A percentile compares a stretch with the other conserved stretches of the same genome.
phyloP scores from a whole-genome alignment of 2,113 vertebrate genomes.

The Balaeniceps rex region DNA sequence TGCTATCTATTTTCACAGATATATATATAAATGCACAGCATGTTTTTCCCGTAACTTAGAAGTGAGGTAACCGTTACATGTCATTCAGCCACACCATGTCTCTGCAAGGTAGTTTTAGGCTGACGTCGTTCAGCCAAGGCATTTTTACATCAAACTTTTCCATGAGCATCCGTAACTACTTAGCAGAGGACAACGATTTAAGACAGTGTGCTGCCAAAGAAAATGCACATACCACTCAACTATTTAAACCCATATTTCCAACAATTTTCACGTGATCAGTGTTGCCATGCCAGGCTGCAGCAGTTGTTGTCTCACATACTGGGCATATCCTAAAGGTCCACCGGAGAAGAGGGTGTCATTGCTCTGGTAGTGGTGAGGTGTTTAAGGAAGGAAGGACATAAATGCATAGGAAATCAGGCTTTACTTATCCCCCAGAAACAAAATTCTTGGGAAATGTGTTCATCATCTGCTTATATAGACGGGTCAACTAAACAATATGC shows the following conservation, averaged over 20 bases:
- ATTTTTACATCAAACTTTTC: neutral
- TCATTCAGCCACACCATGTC: neutral
- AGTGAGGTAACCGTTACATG: accelerated
- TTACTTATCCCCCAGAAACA: neutral
- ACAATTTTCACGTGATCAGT: neutral
- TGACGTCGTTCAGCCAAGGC: neutral
- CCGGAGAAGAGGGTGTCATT: neutral
- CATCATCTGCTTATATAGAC: neutral
- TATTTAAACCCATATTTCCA: neutral
- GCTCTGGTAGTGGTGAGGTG: neutral
- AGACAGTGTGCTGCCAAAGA: neutral
- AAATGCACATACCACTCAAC: neutral
- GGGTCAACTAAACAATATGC: neutral
- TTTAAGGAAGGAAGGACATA: neutral
- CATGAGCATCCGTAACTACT: neutral
- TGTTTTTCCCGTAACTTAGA: neutral
- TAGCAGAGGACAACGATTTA: neutral
- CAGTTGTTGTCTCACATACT: neutral
- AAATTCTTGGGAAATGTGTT: neutral
- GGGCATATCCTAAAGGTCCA: neutral
- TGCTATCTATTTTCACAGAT: neutral
- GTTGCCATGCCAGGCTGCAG: neutral
- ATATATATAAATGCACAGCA: accelerated
- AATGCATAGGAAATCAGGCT: neutral
- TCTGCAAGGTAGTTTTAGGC: neutral